These are phyloP conservation scores for Zhengitettix transpicula DNA, from an alignment of 2,888 invertebrate genomes.

Conservation along the genomic window DNA sequence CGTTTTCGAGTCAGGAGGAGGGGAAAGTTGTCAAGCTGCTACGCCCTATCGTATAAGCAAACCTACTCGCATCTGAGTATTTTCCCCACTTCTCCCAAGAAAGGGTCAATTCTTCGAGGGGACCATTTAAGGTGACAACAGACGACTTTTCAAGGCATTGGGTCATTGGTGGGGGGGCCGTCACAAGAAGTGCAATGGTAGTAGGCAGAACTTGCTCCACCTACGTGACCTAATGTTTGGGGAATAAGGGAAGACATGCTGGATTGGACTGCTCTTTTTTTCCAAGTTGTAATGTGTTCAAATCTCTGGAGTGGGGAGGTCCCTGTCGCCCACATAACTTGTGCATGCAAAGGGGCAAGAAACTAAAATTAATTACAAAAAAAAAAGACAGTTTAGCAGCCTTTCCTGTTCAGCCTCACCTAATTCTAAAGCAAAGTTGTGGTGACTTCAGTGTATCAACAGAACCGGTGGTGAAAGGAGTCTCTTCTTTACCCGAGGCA, in stretches of 20 bases:
- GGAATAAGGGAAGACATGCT: too few species aligned
- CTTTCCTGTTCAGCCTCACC: too few species aligned
- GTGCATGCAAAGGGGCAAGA: too few species aligned
- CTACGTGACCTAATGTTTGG: background rate
- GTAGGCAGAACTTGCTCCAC: constrained; percentile 3
- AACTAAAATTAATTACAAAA: too few species aligned
- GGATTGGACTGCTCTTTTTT: too few species aligned
- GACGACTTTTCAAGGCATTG: background rate
- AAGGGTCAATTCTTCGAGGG: constrained; percentile 9
- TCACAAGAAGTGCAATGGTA: background rate
- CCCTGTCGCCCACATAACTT: background rate
- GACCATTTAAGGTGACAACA: constrained; percentile 12
- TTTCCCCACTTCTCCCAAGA: constrained; percentile 4
- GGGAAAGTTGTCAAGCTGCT: constrained; percentile 4
- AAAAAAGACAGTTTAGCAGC: too few species aligned
- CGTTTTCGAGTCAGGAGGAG: background rate
- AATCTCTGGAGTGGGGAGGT: background rate
- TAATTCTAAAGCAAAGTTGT: background rate
- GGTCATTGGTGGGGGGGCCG: background rate
- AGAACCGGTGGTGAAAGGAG: background rate
- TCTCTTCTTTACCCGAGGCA: too few species aligned
- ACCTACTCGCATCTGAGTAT: constrained; percentile 1
- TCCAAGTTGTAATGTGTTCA: too few species aligned
- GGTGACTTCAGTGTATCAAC: background rate
- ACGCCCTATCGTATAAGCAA: constrained; percentile 1